Evolutionary conservation across 2,113 vertebrate species (phyloP).

Genomic region (Prinia subflava): DNA sequence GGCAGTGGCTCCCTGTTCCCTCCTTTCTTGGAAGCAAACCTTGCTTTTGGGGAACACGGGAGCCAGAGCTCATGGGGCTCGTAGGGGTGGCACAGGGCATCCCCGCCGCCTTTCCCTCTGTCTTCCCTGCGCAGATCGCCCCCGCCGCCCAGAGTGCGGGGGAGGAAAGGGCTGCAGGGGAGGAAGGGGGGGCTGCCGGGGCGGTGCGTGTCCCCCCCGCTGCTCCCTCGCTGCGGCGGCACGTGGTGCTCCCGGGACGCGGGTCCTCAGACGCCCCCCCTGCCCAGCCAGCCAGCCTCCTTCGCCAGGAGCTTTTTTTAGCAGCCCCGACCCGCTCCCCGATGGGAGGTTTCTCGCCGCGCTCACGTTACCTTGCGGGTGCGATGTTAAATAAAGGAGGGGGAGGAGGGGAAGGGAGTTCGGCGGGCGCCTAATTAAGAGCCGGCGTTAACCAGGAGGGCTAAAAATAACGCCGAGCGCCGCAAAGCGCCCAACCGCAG

Average conservation of each 20-base stretch:
- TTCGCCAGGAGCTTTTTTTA: constrained; percentile 24
- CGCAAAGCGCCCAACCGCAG: not conserved
- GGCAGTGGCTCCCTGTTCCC: not conserved
- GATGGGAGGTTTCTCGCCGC: not conserved
- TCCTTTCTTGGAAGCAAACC: not conserved
- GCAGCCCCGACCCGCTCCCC: not conserved
- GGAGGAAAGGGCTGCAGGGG: not conserved
- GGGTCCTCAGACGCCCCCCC: not conserved
- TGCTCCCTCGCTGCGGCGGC: not conserved
- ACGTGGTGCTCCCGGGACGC: not conserved
- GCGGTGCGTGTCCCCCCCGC: not conserved
- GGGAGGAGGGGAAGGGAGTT: not conserved
- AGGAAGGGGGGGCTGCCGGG: not conserved
- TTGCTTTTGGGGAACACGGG: not conserved
- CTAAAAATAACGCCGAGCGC: not conserved
- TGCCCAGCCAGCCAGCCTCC: not conserved
- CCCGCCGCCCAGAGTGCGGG: not conserved
- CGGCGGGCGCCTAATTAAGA: not conserved
- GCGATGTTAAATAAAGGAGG: not conserved
- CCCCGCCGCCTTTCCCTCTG: not conserved
- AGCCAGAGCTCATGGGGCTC: not conserved
- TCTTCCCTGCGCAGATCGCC: not conserved
- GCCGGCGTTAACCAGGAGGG: not conserved
- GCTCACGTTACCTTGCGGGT: not conserved
- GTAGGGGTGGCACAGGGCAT: not conserved